Evolutionary conservation across 2,113 vertebrate species (phyloP).

Genomic region (Malurus elegans): DNA sequence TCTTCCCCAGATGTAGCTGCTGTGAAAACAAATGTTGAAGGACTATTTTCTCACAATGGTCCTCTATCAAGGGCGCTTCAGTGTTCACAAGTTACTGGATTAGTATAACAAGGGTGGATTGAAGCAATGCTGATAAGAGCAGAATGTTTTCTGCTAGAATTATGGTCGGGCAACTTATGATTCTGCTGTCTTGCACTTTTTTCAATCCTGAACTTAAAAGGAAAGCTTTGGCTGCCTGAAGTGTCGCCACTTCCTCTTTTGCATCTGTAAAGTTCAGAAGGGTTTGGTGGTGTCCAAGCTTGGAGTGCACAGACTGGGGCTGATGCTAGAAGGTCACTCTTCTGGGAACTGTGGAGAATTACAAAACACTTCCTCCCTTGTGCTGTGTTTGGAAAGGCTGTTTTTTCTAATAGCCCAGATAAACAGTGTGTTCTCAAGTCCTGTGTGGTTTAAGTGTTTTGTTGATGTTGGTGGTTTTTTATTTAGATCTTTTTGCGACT

Average conservation of each 20-base stretch:
- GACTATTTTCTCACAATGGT: not conserved
- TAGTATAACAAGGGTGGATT: slow-evolving; percentile 32
- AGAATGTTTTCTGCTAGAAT: slow-evolving; percentile 39
- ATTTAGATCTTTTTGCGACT: not conserved
- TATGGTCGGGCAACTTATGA: not conserved
- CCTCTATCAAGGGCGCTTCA: not conserved
- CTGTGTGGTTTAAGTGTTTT: not conserved
- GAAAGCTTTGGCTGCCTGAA: not conserved
- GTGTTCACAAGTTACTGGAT: not conserved
- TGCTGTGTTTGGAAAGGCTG: not conserved
- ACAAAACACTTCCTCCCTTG: not conserved
- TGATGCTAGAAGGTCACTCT: not conserved
- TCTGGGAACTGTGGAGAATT: not conserved
- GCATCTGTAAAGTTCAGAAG: not conserved
- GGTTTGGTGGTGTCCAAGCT: not conserved
- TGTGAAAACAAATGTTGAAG: slow-evolving; percentile 16
- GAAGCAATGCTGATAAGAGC: not conserved
- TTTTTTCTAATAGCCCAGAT: not conserved
- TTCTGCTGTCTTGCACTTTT: slow-evolving; percentile 47
- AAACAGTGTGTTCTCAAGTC: not conserved
- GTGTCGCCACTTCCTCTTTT: slow-evolving; percentile 12
- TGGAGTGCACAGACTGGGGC: not conserved
- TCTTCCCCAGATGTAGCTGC: slow-evolving; percentile 17
- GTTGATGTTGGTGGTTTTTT: not conserved
- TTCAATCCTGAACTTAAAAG: not conserved